phyloP scores from a whole-genome alignment of 1,140 invertebrate genomes.

The Ruditapes philippinarum region DNA sequence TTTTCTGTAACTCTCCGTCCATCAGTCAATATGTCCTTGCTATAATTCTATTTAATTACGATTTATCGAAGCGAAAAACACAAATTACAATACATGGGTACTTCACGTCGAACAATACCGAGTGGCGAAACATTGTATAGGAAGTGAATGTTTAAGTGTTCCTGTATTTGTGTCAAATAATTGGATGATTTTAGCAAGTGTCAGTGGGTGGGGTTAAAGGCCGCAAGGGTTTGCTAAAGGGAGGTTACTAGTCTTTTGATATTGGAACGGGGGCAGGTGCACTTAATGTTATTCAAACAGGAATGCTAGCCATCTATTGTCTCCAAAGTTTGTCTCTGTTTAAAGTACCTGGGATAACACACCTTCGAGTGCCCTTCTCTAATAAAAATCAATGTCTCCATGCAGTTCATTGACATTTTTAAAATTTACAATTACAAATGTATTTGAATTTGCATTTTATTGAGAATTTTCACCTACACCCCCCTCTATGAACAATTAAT shows the following conservation, averaged over 20 bases:
- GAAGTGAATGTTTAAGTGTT: slow-evolving; percentile 35
- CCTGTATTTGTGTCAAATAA: not conserved
- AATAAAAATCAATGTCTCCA: not conserved
- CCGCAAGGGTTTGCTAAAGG: slow-evolving; percentile 10
- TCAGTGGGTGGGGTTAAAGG: slow-evolving; percentile 29
- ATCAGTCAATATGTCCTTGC: slow-evolving; percentile 46
- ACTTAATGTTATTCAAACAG: slow-evolving; percentile 22
- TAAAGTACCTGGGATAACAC: not conserved
- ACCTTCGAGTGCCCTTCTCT: not conserved
- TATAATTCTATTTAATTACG: slow-evolving; percentile 42
- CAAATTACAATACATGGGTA: slow-evolving; percentile 34
- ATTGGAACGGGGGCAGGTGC: slow-evolving; percentile 49
- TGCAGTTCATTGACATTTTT: not conserved
- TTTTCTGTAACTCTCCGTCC: not conserved
- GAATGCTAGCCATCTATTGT: not conserved
- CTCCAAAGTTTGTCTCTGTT: not conserved
- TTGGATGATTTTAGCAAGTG: slow-evolving; percentile 28
- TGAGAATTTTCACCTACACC: no score
- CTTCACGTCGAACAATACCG: not conserved
- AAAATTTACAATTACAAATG: not conserved
- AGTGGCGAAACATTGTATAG: slow-evolving; percentile 32
- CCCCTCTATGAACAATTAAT: not conserved
- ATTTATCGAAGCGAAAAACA: slow-evolving; percentile 49
- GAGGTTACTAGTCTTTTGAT: slow-evolving; percentile 15
- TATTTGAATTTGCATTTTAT: slow-evolving; percentile 2